These are phyloP conservation scores for Miniopterus natalensis DNA, from an alignment of 2,113 vertebrate genomes.

Conservation along the genomic window DNA sequence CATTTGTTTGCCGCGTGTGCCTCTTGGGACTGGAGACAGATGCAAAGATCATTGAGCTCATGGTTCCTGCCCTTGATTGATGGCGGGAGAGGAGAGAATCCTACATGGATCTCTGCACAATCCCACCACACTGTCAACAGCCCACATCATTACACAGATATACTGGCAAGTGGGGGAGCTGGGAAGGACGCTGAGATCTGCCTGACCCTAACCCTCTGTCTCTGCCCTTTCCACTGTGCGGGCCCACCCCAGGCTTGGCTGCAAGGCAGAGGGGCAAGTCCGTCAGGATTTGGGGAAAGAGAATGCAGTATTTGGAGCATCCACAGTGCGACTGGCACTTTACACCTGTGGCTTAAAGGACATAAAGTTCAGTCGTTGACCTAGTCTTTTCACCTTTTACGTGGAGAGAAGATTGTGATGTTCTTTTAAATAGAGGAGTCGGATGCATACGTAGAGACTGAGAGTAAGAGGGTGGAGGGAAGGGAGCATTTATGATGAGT, in stretches of 20 bases:
- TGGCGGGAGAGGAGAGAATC: background rate
- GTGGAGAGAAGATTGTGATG: background rate
- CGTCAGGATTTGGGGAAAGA: background rate
- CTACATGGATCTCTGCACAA: background rate
- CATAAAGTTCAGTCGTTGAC: background rate
- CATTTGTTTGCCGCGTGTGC: background rate
- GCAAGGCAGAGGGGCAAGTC: background rate
- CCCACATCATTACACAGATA: background rate
- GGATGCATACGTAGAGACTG: background rate
- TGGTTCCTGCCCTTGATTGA: background rate
- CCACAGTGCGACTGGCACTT: background rate
- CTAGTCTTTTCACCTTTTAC: background rate
- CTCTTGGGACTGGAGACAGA: background rate
- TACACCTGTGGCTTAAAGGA: background rate
- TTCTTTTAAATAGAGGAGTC: background rate
- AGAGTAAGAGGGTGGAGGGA: background rate
- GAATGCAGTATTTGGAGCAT: background rate
- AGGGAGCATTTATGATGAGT: background rate
- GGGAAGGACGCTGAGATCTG: background rate
- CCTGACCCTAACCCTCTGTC: background rate
- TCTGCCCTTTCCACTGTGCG: background rate
- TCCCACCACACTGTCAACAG: background rate
- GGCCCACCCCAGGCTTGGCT: background rate
- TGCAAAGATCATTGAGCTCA: background rate
- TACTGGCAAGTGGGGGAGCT: background rate